A percentile compares a stretch with the other conserved stretches of the same genome.
Conservation (phyloP, 2,888 invertebrate species). For the Drosophila borborema region DNA sequence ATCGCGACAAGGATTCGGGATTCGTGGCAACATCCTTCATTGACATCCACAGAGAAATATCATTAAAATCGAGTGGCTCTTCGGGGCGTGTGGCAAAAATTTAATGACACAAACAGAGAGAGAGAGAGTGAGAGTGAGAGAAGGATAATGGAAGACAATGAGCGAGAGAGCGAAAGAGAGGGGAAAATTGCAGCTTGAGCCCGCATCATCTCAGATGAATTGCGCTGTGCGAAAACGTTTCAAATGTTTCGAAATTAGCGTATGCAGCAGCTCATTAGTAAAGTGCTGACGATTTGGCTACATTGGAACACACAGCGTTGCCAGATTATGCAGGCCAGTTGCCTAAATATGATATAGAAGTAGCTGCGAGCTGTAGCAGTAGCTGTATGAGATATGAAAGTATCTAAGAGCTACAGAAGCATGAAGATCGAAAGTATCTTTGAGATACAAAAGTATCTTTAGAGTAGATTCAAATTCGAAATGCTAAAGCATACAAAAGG, state of each 20-base stretch:
- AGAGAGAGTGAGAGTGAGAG: neutral
- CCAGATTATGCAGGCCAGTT: constrained; percentile 5
- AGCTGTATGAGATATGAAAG: neutral
- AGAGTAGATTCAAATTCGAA: too few relatives aligned
- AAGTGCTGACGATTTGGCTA: neutral
- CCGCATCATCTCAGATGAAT: constrained; percentile 47
- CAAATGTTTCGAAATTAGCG: constrained; percentile 51
- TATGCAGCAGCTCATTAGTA: constrained; percentile 50
- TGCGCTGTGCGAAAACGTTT: constrained; percentile 36
- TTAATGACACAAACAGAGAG: neutral
- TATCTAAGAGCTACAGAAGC: neutral
- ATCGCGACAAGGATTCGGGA: constrained; percentile 22
- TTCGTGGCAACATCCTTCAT: constrained; percentile 10
- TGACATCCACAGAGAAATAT: constrained; percentile 21
- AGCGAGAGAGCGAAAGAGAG: neutral
- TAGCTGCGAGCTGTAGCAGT: neutral
- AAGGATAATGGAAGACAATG: neutral
- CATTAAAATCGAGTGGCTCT: constrained; percentile 39
- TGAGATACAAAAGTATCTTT: neutral
- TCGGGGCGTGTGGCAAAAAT: constrained; percentile 40
- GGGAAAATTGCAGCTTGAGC: constrained; percentile 24
- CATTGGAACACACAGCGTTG: neutral
- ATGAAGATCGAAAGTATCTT: neutral
- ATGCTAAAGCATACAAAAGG: too few relatives aligned
- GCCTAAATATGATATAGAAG: neutral